Conservation (phyloP, 2,113 vertebrate species). For the Heterocephalus glaber region DNA sequence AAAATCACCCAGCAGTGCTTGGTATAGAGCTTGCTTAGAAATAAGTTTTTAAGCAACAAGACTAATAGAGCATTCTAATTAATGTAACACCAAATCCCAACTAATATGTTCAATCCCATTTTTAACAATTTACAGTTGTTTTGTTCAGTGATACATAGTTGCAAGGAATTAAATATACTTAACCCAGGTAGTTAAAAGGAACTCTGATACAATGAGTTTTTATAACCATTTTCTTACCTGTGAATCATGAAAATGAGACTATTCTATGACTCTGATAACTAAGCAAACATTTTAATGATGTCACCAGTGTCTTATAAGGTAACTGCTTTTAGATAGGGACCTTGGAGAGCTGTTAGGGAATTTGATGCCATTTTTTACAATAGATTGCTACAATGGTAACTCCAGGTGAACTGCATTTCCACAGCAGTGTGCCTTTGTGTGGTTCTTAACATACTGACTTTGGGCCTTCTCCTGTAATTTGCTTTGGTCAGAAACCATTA, state of each 20-base stretch:
- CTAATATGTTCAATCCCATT: neutral
- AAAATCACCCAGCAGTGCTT: neutral
- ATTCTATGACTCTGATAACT: neutral
- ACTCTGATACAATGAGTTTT: neutral
- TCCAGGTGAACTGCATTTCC: rapidly evolving
- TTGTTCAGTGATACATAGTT: neutral
- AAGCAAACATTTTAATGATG: neutral
- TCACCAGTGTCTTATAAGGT: neutral
- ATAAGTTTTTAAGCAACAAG: neutral
- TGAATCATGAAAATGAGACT: neutral
- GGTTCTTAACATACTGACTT: neutral
- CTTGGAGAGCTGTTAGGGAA: neutral
- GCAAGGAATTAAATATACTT: neutral
- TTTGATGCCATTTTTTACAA: neutral
- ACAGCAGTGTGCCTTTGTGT: neutral
- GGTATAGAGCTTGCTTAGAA: neutral
- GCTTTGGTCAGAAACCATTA: neutral
- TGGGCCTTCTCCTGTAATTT: neutral
- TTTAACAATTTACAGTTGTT: neutral
- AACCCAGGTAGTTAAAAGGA: neutral
- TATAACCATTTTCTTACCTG: neutral
- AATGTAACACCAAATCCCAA: neutral
- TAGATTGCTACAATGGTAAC: neutral
- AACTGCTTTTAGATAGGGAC: neutral
- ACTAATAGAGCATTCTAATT: neutral